Evolutionary conservation across 2,113 vertebrate species (phyloP), one percentile per base, ranked within the genome.

Genomic region (Epinephelus moara): DNA sequence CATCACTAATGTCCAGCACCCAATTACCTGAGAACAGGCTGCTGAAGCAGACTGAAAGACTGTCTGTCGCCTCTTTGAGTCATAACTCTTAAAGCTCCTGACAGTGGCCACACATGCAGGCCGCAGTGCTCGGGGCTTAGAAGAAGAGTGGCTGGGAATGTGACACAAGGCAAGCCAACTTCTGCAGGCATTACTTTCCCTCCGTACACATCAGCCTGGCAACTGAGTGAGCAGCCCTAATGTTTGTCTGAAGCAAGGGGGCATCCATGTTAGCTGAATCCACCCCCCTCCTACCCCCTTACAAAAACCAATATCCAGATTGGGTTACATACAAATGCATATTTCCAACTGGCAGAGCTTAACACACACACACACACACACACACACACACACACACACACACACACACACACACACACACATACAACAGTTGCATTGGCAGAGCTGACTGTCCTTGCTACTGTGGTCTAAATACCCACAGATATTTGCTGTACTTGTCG

Each of bases 131-230:
- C 67, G 11, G 73, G 47, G 60, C 68, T 89, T 84, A 90, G 92
- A 91, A 83, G 81, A 82, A 80, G 73, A 79, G 45, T 55, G 75
- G 83, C 66, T 40, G 84, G 89, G 91, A 94, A 92, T 93, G 90
- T 61, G 72, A 80, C 55, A 17, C 80, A 49, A 79, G 62, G n/a
- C 57, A 66, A 68, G 83, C 81, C 86, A 87, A 81, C 79, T 85
- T 85, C 78, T 81, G 13, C 70, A 70, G 70, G 40, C 80, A 79
- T 91, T 73, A 25, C 91, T 91, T 53, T 81, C 53, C 73, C 62
- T 85, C 56, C 6, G 0, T 45, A 72, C 27, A 59, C 61, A 55
- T 61, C 60, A 79, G 77, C 85, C 80, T 67, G n/a, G 87, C 80
- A 86, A 92, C 88, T 66, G 53, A 73, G n/a, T 56, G 59, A 71